Percentiles rank a stretch among this genome's conserved stretches.
Evolutionary conservation across 2,113 vertebrate species (phyloP).

Genomic region (Chionis minor): DNA sequence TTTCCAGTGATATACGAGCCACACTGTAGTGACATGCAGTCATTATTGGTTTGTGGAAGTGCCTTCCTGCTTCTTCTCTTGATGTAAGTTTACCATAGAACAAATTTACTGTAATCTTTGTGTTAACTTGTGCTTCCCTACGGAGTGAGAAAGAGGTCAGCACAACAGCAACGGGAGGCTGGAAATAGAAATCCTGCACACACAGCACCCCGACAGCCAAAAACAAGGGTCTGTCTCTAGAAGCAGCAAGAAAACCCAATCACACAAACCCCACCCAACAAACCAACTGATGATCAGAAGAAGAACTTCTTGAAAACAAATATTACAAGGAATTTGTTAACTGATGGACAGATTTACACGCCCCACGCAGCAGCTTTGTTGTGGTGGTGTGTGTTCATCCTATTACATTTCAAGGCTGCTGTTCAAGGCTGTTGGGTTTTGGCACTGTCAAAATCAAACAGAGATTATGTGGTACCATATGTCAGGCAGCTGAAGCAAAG

Average conservation of each 20-base stretch:
- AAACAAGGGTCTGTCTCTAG: neutral
- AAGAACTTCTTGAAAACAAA: neutral
- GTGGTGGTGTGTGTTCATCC: neutral
- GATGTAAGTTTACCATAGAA: slow-evolving; percentile 53
- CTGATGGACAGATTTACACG: slow-evolving; percentile 17
- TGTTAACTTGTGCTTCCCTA: slow-evolving; percentile 47
- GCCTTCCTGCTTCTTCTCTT: slow-evolving; percentile 17
- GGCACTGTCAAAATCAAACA: slow-evolving; percentile 24
- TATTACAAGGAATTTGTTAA: neutral
- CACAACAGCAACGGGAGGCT: neutral
- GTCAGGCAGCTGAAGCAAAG: slow-evolving; percentile 54
- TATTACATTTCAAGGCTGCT: slow-evolving; percentile 38
- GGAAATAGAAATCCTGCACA: slow-evolving; percentile 6
- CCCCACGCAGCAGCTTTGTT: slow-evolving; percentile 21
- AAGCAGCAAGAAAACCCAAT: neutral
- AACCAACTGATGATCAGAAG: neutral
- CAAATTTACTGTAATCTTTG: slow-evolving; percentile 55
- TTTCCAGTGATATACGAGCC: slow-evolving; percentile 48
- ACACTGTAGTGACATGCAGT: slow-evolving; percentile 2
- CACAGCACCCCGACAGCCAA: neutral
- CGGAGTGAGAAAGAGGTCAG: neutral
- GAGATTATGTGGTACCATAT: slow-evolving; percentile 37
- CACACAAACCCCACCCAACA: neutral
- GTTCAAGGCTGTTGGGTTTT: slow-evolving; percentile 46
- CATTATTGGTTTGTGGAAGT: slow-evolving; percentile 57